Base-by-base conservation (phyloP, 2,113 vertebrate species). In the Spermophilus dauricus region DNA sequence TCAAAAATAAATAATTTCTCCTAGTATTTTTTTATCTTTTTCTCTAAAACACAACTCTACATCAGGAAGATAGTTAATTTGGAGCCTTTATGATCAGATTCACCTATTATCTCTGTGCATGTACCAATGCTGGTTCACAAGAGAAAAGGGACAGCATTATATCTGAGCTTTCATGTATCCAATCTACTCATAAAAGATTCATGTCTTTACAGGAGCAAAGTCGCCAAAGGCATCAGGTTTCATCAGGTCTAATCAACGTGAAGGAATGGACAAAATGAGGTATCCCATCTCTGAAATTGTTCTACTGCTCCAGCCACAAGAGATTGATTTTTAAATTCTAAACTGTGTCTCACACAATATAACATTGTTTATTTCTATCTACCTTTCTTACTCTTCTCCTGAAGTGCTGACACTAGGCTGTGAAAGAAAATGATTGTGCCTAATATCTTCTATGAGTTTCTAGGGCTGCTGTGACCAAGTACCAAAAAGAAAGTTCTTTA, bases 291-390 rank as follows among this genome's bases (percentile, higher is more conserved):
- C 61, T 89, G 72, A 93, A 89, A 92, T 4, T 56, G 45, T 81
- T 30, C 48, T 67, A 2, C 65, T 86, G 22, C 20, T 81, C 32
- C 32, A 76, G 80, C 17, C 6, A 89, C 67, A 4, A 18, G 18
- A 93, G 78, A 83, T 34, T 76, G 34, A 69, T 89, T 93, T 97
- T 95, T 92, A 94, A 88, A 93, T 67, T 86, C 34, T 70, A 42
- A 69, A 85, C 56, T 28, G 20, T 63, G 45, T 42, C 70, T 90
- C 72, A 90, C 8, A 30, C 28, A 45, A 24, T 48, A 45, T 18
- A 65, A 51, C 70, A 75, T 17, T 76, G 26, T 73, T 86, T 81
- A 78, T 75, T 87, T 89, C 56, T 56, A 13, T 63, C 30, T 69
- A 67, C 18, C 20, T 83, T 65, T 73, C 67, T 94, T 24, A 83